A percentile compares a stretch with the other conserved stretches of the same genome.
phyloP scores from a whole-genome alignment of 2,888 invertebrate species.

The Physocephala rufipes region DNA sequence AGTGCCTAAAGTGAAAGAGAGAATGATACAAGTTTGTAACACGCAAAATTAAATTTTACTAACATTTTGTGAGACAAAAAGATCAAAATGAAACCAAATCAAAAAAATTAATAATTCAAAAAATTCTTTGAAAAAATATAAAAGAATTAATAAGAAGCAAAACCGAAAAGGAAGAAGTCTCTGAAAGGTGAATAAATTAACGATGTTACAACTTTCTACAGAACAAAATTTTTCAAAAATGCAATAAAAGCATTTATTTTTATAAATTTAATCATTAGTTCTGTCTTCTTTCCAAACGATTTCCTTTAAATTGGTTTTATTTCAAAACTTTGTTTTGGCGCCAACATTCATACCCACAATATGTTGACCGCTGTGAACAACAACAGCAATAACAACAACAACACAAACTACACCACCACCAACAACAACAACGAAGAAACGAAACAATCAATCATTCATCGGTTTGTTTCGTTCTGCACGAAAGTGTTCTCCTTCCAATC shows the following conservation, averaged over 20 bases:
- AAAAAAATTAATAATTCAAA: neutral
- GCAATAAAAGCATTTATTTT: neutral
- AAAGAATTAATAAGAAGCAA: constrained; percentile 1
- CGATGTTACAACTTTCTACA: neutral
- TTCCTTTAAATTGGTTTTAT: too few species aligned
- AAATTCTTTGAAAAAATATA: neutral
- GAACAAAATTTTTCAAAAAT: too few species aligned
- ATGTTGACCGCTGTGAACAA: constrained; percentile 39
- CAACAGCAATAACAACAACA: neutral
- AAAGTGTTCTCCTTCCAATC: too few species aligned
- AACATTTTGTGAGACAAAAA: too few species aligned
- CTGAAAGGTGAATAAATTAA: neutral
- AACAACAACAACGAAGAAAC: neutral
- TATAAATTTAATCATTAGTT: neutral
- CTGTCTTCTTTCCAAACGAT: too few species aligned
- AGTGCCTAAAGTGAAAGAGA: constrained; percentile 1
- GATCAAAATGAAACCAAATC: too few species aligned
- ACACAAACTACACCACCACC: neutral
- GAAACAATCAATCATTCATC: neutral
- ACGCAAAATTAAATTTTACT: too few species aligned
- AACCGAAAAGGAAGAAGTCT: neutral
- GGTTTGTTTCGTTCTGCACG: too few species aligned
- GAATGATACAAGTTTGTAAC: too few species aligned
- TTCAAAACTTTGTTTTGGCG: constrained; percentile 20
- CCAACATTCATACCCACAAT: constrained; percentile 25